Evolutionary conservation across 1,140 invertebrate species (phyloP), one percentile per base, ranked within the genome.

Genomic region (Ceratina japonica): DNA sequence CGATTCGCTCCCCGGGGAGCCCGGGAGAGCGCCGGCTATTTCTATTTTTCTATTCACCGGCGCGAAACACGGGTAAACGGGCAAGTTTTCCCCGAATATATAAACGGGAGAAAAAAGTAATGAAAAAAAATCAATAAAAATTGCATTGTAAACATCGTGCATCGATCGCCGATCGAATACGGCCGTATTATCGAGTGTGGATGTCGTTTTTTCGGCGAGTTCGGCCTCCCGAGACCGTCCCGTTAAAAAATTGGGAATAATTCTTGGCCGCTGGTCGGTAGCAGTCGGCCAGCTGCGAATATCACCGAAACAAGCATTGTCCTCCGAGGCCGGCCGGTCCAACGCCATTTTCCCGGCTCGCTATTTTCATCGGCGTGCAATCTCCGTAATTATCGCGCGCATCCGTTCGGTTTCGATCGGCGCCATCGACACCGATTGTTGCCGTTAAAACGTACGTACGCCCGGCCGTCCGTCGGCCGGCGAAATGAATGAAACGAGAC

Each of bases 351-450:
- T 71, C 31, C 31, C 3, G 15, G 37, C 37, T 20, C 56, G 56
- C 31, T 59, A 18, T 59, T 59, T 59, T 44, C 69, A 71, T 71
- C 69, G 37, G 69, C 69, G 56, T 24, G 31, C 63, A 68, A 68
- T 58, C 64, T 75, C 37, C 63, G 63, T 49, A 66, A 68, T 68
- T 75, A 75, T 69, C 65, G 22, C 16, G 4, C 62, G 54, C 16
- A 61, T 15, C 73, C 62, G 52, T 58, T 20, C 56, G 54, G 56
- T 44, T 44, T 74, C 68, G 71, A 82, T 76, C 76, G 59, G 49
- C 27, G 61, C 20, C 24, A 58, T 82, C 75, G 71, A 61, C 66
- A 59, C 64, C 75, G 44, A 59, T 65, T 71, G 66, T 68, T 15
- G 15, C 49, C 44, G 37, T 61, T 61, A 18, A 70, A 65, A 74